Conservation (phyloP, 1,140 invertebrate species). For the Neuroterus valhalla region DNA sequence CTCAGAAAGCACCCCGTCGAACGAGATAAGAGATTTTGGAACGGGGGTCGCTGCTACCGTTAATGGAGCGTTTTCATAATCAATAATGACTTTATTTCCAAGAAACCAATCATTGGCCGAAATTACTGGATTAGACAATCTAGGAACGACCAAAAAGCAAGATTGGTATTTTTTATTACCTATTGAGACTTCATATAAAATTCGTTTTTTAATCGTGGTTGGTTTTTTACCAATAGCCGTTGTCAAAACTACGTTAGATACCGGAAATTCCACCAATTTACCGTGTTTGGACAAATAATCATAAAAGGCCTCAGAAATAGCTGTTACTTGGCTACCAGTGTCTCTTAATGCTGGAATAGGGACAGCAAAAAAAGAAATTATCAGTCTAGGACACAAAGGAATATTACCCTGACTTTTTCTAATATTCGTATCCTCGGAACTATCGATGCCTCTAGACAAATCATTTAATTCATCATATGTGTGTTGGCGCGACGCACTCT, state of each 20-base stretch:
- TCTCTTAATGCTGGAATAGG: constrained; percentile 13
- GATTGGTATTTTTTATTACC: not conserved
- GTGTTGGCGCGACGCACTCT: too few relatives aligned
- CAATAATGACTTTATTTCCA: not conserved
- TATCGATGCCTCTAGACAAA: too few relatives aligned
- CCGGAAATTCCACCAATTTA: constrained; percentile 3
- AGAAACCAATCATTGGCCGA: not conserved
- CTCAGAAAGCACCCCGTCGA: too few relatives aligned
- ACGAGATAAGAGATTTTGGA: not conserved
- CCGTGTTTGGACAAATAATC: constrained; percentile 20
- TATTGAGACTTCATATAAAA: not conserved
- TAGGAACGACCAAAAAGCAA: not conserved
- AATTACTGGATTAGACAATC: not conserved
- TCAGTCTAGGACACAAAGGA: too few relatives aligned
- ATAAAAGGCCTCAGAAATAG: constrained; percentile 15
- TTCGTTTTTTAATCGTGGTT: not conserved
- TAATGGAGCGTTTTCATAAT: not conserved
- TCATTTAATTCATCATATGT: too few relatives aligned
- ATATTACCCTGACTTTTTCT: too few relatives aligned
- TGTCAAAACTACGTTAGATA: constrained; percentile 11
- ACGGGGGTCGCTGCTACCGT: not conserved
- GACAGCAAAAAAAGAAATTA: constrained; percentile 15
- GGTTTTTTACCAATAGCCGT: not conserved
- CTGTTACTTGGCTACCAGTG: constrained; percentile 31
- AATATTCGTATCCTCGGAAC: too few relatives aligned